These are phyloP conservation scores for Dolichomitus sp. DNA, from an alignment of 2,888 invertebrate species.

Conservation along the genomic window DNA sequence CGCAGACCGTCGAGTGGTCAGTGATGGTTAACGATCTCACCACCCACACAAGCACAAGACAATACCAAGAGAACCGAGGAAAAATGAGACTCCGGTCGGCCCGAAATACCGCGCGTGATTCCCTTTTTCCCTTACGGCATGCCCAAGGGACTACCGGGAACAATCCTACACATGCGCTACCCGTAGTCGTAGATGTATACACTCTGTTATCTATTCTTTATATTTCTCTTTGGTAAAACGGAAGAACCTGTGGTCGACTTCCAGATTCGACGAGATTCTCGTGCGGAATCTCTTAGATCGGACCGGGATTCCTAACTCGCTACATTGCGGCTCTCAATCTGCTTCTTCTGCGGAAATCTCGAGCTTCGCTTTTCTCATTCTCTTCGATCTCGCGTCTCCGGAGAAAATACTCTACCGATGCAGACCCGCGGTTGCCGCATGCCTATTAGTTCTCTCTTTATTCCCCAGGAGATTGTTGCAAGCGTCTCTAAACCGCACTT, in stretches of 20 bases:
- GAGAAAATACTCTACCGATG: slow-evolving; percentile 24
- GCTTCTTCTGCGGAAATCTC: slow-evolving; percentile 21
- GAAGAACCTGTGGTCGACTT: not conserved
- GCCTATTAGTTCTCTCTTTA: slow-evolving; percentile 70
- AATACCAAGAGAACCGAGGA: not conserved
- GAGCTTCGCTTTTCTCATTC: slow-evolving; percentile 24
- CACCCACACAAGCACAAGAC: slow-evolving; percentile 4
- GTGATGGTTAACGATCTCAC: slow-evolving; percentile 75
- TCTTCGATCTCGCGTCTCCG: slow-evolving; percentile 25
- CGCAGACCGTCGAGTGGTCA: slow-evolving; percentile 67
- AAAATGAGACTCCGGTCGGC: slow-evolving; percentile 24
- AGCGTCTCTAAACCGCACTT: slow-evolving; percentile 71
- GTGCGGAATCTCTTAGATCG: slow-evolving; percentile 59
- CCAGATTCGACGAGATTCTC: slow-evolving; percentile 49
- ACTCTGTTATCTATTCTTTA: slow-evolving; percentile 60
- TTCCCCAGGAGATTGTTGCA: slow-evolving; percentile 78
- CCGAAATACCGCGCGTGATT: slow-evolving; percentile 49
- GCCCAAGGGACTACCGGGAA: slow-evolving; percentile 73
- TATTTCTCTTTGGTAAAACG: slow-evolving; percentile 6
- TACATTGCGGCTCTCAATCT: slow-evolving; percentile 23
- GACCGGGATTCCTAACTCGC: slow-evolving; percentile 35
- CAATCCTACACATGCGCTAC: slow-evolving; percentile 72
- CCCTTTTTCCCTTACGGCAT: slow-evolving; percentile 34
- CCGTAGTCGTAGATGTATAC: slow-evolving; percentile 51
- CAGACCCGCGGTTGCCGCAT: slow-evolving; percentile 19